Conservation (phyloP, 2,797 vertebrate genomes). For the Tolypeutes matacus region DNA sequence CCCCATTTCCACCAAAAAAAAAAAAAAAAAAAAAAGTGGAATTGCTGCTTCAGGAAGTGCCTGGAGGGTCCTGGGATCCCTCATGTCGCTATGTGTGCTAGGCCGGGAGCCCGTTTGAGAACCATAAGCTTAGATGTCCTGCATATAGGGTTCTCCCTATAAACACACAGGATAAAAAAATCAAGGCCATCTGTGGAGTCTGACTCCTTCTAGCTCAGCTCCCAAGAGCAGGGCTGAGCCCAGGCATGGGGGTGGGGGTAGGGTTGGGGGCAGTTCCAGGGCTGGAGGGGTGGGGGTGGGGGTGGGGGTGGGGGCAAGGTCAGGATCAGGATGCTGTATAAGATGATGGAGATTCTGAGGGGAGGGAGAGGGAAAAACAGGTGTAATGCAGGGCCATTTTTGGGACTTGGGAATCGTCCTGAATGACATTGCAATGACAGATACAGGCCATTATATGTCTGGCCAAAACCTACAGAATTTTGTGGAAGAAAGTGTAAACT, state of each 20-base stretch:
- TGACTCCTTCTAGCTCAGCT: neutral
- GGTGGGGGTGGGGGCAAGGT: neutral
- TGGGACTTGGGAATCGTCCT: no score
- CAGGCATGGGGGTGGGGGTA: neutral
- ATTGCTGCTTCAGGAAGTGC: neutral
- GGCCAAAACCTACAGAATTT: no score
- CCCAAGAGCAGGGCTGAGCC: neutral
- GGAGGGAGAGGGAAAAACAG: no score
- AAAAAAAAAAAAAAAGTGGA: neutral
- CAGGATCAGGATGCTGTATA: no score
- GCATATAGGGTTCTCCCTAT: neutral
- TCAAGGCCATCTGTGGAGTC: neutral
- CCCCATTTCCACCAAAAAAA: neutral
- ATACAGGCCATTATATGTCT: no score
- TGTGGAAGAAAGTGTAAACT: no score
- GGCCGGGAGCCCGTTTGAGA: neutral
- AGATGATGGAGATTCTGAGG: no score
- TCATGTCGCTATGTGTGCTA: neutral
- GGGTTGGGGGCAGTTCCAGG: neutral
- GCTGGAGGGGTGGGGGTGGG: no score
- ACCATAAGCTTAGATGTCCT: neutral
- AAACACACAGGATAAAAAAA: neutral
- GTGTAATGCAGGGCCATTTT: no score
- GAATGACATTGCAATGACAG: no score
- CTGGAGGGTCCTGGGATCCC: neutral